Evolutionary conservation across 2,888 invertebrate species (phyloP), one percentile per base, ranked within the genome.

Genomic region (Capitulum mitella): DNA sequence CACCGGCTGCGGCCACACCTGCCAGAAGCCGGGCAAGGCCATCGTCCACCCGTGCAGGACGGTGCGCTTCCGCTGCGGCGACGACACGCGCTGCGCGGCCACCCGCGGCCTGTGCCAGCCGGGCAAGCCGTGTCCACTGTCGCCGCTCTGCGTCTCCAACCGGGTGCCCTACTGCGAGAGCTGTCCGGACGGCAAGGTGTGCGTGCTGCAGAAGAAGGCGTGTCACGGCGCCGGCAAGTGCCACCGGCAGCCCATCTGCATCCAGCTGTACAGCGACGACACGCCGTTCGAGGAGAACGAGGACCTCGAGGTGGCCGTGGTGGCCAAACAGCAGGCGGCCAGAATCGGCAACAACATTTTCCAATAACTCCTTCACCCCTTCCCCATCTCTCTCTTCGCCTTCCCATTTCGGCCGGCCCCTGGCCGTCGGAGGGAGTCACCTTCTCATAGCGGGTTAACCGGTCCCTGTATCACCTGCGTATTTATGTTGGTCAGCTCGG

Each of bases 41-140:
- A 70, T 70, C 34, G 70, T 70, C 37, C 70, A 70, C 37, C 70
- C 70, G 19, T 75, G 74, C 74, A 40, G 34, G 37, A 70, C 70
- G 43, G 74, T 75, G 12, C 40, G 74, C n/a, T 75, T 75, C 43
- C 40, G 43, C 2, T 75, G 74, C 29, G 74, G 43, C 16, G 43
- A 75, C 40, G 74, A 75, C 37, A 75, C 70, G 19, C 70, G 70
- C 37, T 70, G 70, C 37, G 70, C 70, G 19, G 70, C 70, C 37
- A 70, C 70, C 5, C 16, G 70, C 16, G 70, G 70, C 29, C 70
- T 70, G 19, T 70, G 70, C 70, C 70, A 70, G 37, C 70, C 70
- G 8, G 70, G 70, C 2, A 70, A 37, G 26, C 70, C 70, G 19
- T 70, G 70, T 29, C 70, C 70, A 19, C 70, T 70, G 19, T 19